Evolutionary conservation across 2,888 invertebrate genomes (phyloP).

Genomic region (Metallyticus violacea): DNA sequence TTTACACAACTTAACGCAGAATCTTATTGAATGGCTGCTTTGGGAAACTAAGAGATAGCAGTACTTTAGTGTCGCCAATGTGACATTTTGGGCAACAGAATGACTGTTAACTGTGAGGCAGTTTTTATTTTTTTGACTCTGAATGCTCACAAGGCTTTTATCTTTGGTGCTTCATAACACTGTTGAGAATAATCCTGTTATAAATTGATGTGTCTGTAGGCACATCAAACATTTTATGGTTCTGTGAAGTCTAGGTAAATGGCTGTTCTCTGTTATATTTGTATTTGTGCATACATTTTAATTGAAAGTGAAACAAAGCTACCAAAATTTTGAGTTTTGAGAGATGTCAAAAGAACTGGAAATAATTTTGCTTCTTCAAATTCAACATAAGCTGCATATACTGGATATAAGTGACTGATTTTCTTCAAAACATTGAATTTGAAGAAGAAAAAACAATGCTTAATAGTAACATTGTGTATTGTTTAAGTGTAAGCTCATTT

Average conservation of each 20-base stretch:
- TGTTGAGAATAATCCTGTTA: constrained; percentile 16
- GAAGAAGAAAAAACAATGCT: neutral
- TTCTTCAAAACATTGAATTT: neutral
- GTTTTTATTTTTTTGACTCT: constrained; percentile 16
- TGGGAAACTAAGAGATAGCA: neutral
- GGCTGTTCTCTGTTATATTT: neutral
- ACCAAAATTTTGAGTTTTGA: neutral
- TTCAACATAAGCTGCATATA: neutral
- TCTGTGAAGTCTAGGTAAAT: neutral
- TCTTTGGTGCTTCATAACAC: constrained; percentile 27
- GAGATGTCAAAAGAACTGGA: neutral
- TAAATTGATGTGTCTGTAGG: neutral
- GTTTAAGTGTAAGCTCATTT: constrained; percentile 24
- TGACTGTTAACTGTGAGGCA: neutral
- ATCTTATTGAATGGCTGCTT: constrained; percentile 15
- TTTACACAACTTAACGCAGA: neutral
- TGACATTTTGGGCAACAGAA: neutral
- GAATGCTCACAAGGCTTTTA: constrained; percentile 24
- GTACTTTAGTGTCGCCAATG: neutral
- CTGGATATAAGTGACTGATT: neutral
- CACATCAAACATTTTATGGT: neutral
- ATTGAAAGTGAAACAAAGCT: neutral
- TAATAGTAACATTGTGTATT: constrained; percentile 11
- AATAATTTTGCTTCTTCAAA: neutral
- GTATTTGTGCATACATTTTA: neutral